Evolutionary conservation across 2,888 invertebrate genomes (phyloP).

Genomic region (Mesochorus sp.): DNA sequence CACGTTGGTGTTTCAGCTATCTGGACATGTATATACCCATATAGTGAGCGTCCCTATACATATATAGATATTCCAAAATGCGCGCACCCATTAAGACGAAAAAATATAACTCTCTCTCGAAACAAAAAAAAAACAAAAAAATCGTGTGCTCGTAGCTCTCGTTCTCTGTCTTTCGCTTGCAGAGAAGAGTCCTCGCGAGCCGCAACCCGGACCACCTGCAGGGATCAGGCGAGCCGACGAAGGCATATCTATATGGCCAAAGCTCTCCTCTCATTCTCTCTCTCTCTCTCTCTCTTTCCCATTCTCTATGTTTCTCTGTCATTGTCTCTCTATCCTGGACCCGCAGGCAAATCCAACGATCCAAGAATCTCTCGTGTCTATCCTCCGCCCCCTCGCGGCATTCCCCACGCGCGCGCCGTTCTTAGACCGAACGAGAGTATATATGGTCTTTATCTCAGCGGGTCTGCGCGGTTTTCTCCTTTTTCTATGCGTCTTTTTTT

Average conservation of each 20-base stretch:
- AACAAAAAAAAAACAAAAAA: background rate
- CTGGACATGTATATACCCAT: background rate
- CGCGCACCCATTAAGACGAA: conserved; percentile 46
- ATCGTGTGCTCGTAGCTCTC: background rate
- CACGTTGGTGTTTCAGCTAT: conserved; percentile 7
- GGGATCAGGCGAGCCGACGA: conserved; percentile 53
- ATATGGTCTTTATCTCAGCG: conserved; percentile 54
- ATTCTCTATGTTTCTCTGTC: conserved; percentile 1
- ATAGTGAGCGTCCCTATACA: background rate
- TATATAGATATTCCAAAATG: conserved; percentile 24
- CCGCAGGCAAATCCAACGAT: conserved; percentile 58
- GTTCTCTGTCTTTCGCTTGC: conserved; percentile 7
- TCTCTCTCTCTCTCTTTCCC: conserved; percentile 21
- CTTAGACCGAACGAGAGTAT: conserved; percentile 30
- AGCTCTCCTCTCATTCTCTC: background rate
- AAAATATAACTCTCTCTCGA: conserved; percentile 37
- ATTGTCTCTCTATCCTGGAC: conserved; percentile 16
- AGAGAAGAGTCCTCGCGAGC: conserved; percentile 25
- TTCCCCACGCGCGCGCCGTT: conserved; percentile 49
- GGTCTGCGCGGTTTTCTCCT: conserved; percentile 8
- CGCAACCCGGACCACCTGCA: conserved; percentile 56
- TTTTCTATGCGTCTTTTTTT: background rate
- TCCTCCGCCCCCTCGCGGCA: conserved; percentile 8
- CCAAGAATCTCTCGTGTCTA: conserved; percentile 31
- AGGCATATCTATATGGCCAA: conserved; percentile 30